Conservation (phyloP, 2,797 vertebrate genomes). For the Nyctalus aviator region DNA sequence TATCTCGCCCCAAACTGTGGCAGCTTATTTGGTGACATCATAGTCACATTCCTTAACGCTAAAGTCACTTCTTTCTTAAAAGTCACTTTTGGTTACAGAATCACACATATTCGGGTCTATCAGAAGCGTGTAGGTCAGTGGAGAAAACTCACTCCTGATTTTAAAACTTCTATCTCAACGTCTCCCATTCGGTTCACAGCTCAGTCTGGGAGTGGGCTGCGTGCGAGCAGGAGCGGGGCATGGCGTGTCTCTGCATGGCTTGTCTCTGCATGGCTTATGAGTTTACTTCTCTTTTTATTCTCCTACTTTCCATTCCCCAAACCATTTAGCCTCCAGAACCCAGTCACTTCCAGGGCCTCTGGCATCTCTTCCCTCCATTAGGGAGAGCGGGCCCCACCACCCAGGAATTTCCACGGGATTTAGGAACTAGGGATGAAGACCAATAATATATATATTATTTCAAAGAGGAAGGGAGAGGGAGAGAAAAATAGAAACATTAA, state of each 20-base stretch:
- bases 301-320: neutral
- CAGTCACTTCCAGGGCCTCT: neutral
- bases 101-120: neutral
- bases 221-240: neutral
- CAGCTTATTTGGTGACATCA: constrained; percentile 32
- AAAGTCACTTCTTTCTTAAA: constrained; percentile 7
- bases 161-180: neutral
- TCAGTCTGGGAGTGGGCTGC: neutral
- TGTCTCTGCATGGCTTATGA: neutral
- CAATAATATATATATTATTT: neutral
- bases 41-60: neutral
- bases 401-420: neutral
- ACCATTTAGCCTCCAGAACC: neutral
- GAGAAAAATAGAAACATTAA: too few species aligned
- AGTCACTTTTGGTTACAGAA: neutral
- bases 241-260: neutral
- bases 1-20: neutral
- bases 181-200: neutral
- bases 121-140: neutral
- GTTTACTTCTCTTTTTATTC: neutral
- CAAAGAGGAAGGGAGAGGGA: too few species aligned
- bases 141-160: neutral
- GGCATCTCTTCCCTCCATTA: neutral
- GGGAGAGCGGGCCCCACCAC: neutral
- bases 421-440: neutral